phyloP scores from a whole-genome alignment of 2,888 invertebrate genomes.

The Gandaritis pyraliata region DNA sequence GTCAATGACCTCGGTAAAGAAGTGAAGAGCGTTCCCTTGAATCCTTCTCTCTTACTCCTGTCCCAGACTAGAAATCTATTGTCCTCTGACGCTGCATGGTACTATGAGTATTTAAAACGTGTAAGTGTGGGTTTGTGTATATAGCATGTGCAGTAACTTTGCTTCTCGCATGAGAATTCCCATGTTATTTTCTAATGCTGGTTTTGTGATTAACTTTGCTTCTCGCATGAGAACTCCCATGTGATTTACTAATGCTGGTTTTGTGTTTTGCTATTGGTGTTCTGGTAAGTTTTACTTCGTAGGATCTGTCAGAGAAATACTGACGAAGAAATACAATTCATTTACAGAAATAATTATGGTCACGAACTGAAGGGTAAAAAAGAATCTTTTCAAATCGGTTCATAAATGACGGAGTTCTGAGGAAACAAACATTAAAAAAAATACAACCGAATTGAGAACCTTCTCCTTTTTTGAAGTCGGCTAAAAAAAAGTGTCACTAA shows the following conservation, averaged over 20 bases:
- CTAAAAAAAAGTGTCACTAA: conserved; percentile 17
- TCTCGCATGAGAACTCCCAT: conserved; percentile 33
- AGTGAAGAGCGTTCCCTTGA: conserved; percentile 66
- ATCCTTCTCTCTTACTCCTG: conserved; percentile 68
- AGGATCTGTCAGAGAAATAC: too few relatives aligned
- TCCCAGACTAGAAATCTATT: conserved; percentile 71
- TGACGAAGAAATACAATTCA: too few relatives aligned
- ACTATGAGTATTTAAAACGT: conserved; percentile 78
- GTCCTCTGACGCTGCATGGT: conserved; percentile 75
- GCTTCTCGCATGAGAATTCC: conserved; percentile 35
- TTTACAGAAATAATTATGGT: too few relatives aligned
- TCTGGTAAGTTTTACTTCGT: neutral
- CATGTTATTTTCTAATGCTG: conserved; percentile 22
- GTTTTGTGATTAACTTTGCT: conserved; percentile 19
- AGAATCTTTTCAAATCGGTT: too few relatives aligned
- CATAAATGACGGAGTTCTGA: too few relatives aligned
- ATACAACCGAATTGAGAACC: too few relatives aligned
- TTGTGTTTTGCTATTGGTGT: conserved; percentile 3
- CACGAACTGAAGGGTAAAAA: too few relatives aligned
- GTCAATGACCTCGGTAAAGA: conserved; percentile 70
- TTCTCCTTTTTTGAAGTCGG: too few relatives aligned
- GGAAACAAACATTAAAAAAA: too few relatives aligned
- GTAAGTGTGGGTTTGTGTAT: conserved; percentile 72
- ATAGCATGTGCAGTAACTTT: conserved; percentile 47
- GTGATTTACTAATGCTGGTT: conserved; percentile 17